These are phyloP conservation scores for Petrocephalus microphthalmus DNA, from an alignment of 2,113 vertebrate species.

Conservation along the genomic window DNA sequence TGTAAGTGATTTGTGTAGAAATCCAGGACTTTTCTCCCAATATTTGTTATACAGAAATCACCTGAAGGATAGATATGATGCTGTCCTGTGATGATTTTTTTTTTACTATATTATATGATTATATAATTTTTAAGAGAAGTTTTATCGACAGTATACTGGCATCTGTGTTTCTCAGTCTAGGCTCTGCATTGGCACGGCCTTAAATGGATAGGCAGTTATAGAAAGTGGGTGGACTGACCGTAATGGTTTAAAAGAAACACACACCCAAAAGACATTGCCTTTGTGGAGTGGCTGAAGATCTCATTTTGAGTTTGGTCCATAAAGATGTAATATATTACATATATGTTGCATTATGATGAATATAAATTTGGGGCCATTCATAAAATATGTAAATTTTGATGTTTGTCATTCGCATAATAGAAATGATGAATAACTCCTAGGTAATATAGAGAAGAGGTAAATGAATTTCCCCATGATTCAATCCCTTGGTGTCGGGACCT, in stretches of 20 bases:
- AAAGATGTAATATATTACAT: neutral
- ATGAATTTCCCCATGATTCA: neutral
- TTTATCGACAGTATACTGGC: neutral
- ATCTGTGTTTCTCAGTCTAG: neutral
- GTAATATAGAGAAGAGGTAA: constrained; percentile 1
- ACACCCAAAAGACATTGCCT: neutral
- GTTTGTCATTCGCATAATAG: neutral
- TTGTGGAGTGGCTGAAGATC: neutral
- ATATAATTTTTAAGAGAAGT: neutral
- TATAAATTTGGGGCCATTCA: neutral
- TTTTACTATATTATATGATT: neutral
- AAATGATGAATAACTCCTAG: neutral
- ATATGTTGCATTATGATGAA: neutral
- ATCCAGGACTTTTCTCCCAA: neutral
- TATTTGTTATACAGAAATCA: neutral
- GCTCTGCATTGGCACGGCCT: neutral
- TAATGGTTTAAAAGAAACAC: neutral
- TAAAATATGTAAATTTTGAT: neutral
- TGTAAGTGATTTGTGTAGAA: neutral
- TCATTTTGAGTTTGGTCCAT: neutral
- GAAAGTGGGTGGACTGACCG: neutral
- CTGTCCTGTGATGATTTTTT: neutral
- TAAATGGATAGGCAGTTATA: neutral
- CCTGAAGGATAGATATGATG: neutral
- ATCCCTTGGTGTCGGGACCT: neutral